Conservation (phyloP, 2,888 invertebrate genomes). For the Lordiphosa fenestrarum region DNA sequence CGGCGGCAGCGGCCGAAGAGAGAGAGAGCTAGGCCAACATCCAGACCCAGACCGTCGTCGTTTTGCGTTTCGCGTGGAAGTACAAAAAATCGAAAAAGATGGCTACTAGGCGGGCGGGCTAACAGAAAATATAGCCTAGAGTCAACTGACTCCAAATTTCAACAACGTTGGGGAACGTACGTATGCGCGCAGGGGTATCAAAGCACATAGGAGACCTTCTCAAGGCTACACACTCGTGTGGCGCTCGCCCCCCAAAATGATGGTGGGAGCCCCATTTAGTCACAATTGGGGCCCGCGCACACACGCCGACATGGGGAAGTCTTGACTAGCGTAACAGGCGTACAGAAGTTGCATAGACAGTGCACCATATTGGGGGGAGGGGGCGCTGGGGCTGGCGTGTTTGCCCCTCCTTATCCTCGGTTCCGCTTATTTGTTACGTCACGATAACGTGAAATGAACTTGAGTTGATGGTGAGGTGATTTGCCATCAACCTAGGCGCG, state of each 20-base stretch:
- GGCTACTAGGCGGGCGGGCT: conserved; percentile 77
- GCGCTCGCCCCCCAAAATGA: conserved; percentile 8
- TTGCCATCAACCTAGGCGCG: background rate
- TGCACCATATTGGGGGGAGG: background rate
- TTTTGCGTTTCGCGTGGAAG: conserved; percentile 40
- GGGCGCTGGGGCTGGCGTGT: conserved; percentile 4
- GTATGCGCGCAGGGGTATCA: conserved; percentile 10
- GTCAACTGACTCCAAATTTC: conserved; percentile 6
- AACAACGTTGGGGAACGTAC: conserved; percentile 40
- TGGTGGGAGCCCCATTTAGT: conserved; percentile 45
- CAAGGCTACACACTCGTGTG: background rate
- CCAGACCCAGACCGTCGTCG: conserved; percentile 30
- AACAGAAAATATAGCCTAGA: conserved; percentile 69
- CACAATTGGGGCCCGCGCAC: conserved; percentile 53
- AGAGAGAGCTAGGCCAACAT: conserved; percentile 30
- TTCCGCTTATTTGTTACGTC: conserved; percentile 27
- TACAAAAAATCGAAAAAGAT: conserved; percentile 76
- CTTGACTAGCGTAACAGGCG: conserved; percentile 77
- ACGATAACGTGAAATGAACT: conserved; percentile 12
- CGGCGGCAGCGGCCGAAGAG: conserved; percentile 4
- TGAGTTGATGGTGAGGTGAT: background rate
- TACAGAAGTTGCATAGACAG: conserved; percentile 43
- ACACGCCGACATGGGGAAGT: conserved; percentile 80
- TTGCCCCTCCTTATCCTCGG: conserved; percentile 6
- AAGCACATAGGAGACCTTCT: no score